Evolutionary conservation across 2,113 vertebrate genomes (phyloP), one percentile per base, ranked within the genome.

Genomic region (Nesoenas mayeri): DNA sequence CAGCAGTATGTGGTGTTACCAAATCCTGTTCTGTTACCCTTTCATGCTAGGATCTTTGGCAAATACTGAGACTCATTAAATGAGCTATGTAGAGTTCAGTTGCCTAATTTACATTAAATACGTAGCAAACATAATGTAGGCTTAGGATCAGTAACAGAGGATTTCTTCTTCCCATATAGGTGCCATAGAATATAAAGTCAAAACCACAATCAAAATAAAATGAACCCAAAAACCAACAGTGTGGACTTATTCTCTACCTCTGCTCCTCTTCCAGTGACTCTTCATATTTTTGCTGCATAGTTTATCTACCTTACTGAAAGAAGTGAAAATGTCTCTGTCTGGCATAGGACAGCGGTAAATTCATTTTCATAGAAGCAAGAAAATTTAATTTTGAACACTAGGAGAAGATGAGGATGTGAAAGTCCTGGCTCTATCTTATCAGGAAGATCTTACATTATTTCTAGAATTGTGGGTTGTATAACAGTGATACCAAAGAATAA

Each of bases 151-250:
- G n/a, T 57, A 65, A 31, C 19, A 9, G 3, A 72, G 5, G 3
- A 11, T 86, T 88, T 79, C 9, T 47, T 78, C 36, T 80, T 65
- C 11, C 6, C 4, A 18, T 10, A 5, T 40, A 73, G 16, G 2
- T 61, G 15, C 16, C 24, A 57, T 16, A 44, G 5, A 62, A 31
- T 40, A 80, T 13, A 86, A 61, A 65, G n/a, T 13, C 19, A 40
- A 74, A 77, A 5, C 2, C 53, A 83, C 70, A 28, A 7, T 22
- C 21, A 70, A 53, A 72, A 4, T 4, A 70, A 70, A 66, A 15
- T 7, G 51, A 70, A 18, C 0, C 4, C 12, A 15, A 6, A 51
- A n/a, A 44, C 10, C 8, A 58, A 24, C 10, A 42, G 3, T 11
- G 5, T 44, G 26, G 9, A 34, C 10, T 75, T 79, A 11, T 36